Evolutionary conservation across 92 coral and sea anemone genomes (phyloP), one percentile per base, ranked within the genome.

Genomic region (Micromussa lordhowensis): DNA sequence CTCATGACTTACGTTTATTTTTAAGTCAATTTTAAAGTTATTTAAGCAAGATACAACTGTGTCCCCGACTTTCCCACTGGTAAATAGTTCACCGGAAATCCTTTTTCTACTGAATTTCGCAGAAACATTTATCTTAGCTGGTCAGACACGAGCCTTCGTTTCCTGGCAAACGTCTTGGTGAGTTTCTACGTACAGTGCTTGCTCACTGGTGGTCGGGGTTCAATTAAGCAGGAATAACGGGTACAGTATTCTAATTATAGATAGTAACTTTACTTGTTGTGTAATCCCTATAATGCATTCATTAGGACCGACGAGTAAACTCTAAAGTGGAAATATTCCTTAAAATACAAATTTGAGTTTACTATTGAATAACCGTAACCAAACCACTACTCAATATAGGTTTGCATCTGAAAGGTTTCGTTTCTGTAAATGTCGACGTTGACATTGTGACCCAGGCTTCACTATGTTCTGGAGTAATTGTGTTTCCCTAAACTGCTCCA

Each of bases 81-180:
- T 73, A 36, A 73, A 73, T 35, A 16, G 78, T 17, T 73, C 53
- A 73, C 78, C 78, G 78, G 78, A 73, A 32, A 73, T 73, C 78
- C 78, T 35, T 73, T 73, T 73, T 35, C 78, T 32, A 35, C 78
- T 73, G 21, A 5, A 21, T 36, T 12, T 26, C 77, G 77, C 26
- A 16, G n/a, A 31, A 72, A 73, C 78, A 38, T 36, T 73, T 73
- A 73, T 73, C 49, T 73, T 35, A 36, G 53, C 51, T 35, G 14
- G 49, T 38, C 51, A 44, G 51, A 13, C 78, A 32, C 44, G n/a
- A 73, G 34, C n/a, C 34, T 73, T 73, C 77, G 36, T 73, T 38
- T 34, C 78, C 78, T 73, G 78, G 53, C 78, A 22, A 59, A 24
- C 38, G 78, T 73, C 49, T 34, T 15, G 29, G 21, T 24, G 75